Base-by-base conservation (phyloP, 2,113 vertebrate genomes). In the Leptobrachium ailaonicum region DNA sequence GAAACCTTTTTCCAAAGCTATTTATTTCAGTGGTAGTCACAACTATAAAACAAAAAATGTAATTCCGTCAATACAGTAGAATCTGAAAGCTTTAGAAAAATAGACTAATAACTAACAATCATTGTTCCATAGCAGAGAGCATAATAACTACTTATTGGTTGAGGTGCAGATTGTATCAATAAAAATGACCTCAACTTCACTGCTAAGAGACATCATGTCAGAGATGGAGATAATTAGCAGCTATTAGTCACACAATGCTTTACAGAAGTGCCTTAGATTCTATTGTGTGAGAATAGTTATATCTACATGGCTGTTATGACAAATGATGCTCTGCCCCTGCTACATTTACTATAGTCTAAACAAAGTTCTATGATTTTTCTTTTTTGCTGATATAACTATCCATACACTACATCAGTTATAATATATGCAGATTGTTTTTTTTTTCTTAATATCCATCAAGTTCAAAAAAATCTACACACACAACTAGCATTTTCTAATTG, bases 91-190 rank as follows among this genome's bases (percentile, higher is more conserved):
- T n/a, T 64, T 64, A 64, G 50, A 9, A 70, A 71, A 69, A 32
- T 32, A 32, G 70, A 77, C 68, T 70, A 47, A 41, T 41, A 47
- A 60, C 67, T 14, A 53, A 77, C 66, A 77, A 77, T 70, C 45
- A 42, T 45, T 45, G 76, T 42, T 62, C 54, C 42, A 77, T 77
- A 62, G 41, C 32, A 70, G 47, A 45, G 54, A 41, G 13, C 60
- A 77, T 77, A 77, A 77, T 77, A 70, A 70, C 66, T 47, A 12
- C 76, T 70, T 44, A 77, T 77, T 77, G 75, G 69, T 76, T 41
- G 56, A 58, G 53, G 47, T 77, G 50, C 74, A 40, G 67, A n/a
- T 53, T 47, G n/a, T 44, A 77, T 66, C 41, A 77, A 10, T 53
- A 70, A 56, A 70, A 70, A 70, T 77, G 76, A 77, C 76, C 76